Evolutionary conservation across 2,888 invertebrate genomes (phyloP).

Genomic region (Melanchra persicariae): DNA sequence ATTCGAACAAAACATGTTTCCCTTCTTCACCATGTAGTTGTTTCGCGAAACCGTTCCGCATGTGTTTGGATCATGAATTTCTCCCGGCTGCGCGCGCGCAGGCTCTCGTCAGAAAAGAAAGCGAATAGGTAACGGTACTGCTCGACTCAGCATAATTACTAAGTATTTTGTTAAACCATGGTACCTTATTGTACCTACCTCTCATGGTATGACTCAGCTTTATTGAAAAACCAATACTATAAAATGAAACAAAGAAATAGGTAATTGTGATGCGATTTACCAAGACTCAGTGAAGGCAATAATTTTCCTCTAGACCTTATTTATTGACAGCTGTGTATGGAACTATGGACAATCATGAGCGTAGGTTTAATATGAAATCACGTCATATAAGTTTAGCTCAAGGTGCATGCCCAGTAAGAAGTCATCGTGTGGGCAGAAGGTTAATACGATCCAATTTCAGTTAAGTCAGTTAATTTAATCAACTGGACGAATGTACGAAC

Average conservation of each 20-base stretch:
- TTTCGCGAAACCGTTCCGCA: constrained; percentile 73
- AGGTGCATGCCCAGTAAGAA: constrained; percentile 52
- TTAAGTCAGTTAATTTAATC: constrained; percentile 66
- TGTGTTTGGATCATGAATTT: constrained; percentile 73
- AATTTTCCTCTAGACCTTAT: constrained; percentile 39
- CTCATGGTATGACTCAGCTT: neutral
- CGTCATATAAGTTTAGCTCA: constrained; percentile 54
- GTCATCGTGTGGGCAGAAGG: constrained; percentile 62
- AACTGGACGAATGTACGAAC: constrained; percentile 27
- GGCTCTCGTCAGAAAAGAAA: constrained; percentile 81
- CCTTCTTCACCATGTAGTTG: constrained; percentile 60
- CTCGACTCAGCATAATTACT: constrained; percentile 75
- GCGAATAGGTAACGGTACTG: constrained; percentile 85
- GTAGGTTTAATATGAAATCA: constrained; percentile 61
- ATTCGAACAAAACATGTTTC: constrained; percentile 50
- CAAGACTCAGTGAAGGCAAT: constrained; percentile 18
- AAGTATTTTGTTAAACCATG: constrained; percentile 63
- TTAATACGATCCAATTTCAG: constrained; percentile 63
- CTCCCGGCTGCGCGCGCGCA: constrained; percentile 70
- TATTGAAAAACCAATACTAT: neutral
- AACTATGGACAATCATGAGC: constrained; percentile 26
- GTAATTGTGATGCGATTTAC: neutral
- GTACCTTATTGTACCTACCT: constrained; percentile 16
- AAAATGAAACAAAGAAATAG: neutral
- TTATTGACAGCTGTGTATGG: constrained; percentile 33